Conservation (phyloP, 2,113 vertebrate genomes). For the Pongo abelii region DNA sequence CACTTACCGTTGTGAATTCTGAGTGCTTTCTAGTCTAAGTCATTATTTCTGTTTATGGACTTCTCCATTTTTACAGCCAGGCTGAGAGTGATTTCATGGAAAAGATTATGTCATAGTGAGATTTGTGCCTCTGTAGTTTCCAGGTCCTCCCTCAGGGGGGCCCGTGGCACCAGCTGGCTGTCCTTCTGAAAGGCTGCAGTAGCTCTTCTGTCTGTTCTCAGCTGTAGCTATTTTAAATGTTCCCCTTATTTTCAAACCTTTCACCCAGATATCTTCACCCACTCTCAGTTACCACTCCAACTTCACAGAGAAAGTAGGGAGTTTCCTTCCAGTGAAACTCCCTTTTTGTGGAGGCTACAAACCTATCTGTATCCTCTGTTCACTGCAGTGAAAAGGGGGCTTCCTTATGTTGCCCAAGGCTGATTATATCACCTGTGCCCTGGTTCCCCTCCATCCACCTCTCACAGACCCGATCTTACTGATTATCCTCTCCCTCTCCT, state of each 20-base stretch:
- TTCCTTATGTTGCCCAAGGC: background rate
- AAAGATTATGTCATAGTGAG: background rate
- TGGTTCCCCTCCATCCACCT: background rate
- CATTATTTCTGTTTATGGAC: background rate
- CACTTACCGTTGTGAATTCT: background rate
- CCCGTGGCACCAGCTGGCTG: accelerated
- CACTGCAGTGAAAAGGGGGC: background rate
- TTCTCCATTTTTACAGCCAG: background rate
- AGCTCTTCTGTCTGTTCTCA: background rate
- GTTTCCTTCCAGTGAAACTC: background rate
- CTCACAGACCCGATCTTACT: background rate
- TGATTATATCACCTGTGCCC: background rate
- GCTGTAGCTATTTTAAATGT: background rate
- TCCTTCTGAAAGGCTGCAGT: background rate
- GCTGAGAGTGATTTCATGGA: background rate
- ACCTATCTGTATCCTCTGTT: background rate
- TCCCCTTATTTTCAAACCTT: background rate
- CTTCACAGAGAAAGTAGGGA: background rate
- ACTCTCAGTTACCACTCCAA: background rate
- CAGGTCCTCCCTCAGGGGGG: background rate
- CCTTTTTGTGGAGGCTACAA: background rate
- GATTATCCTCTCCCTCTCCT: background rate
- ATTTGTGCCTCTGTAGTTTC: background rate
- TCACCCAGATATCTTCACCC: background rate
- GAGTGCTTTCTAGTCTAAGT: background rate